Conservation (phyloP, 2,888 invertebrate genomes). For the Diplolepis rosae region DNA sequence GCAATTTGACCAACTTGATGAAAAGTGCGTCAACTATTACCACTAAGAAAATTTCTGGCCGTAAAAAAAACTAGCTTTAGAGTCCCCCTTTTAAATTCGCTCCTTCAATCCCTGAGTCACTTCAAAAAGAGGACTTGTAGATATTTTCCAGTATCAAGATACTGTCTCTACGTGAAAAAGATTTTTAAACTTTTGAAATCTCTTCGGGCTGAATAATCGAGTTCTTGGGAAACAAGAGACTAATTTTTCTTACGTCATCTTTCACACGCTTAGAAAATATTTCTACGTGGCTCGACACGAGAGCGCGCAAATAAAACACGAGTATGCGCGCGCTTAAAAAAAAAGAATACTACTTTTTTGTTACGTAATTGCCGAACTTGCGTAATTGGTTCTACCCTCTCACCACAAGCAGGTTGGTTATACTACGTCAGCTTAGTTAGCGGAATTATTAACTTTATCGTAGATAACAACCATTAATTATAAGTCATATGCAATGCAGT, state of each 20-base stretch:
- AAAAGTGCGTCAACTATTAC: conserved; percentile 65
- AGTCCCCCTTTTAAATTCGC: conserved; percentile 37
- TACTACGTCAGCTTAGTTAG: conserved; percentile 52
- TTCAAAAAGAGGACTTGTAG: conserved; percentile 10
- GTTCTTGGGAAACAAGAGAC: conserved; percentile 36
- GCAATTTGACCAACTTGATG: conserved; percentile 69
- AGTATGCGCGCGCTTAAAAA: conserved; percentile 45
- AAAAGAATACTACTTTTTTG: conserved; percentile 50
- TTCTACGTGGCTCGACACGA: conserved; percentile 38
- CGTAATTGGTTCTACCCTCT: conserved; percentile 70
- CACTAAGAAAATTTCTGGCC: conserved; percentile 42
- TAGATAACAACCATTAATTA: conserved; percentile 54
- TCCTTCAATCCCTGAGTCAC: conserved; percentile 40
- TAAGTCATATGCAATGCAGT: conserved; percentile 33
- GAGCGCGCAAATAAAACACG: conserved; percentile 27
- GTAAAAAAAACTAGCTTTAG: conserved; percentile 35
- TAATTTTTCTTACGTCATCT: conserved; percentile 28
- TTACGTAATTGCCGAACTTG: conserved; percentile 61
- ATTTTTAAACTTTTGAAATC: too few relatives aligned
- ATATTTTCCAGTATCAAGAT: neutral
- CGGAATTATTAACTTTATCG: conserved; percentile 52
- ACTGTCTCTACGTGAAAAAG: too few relatives aligned
- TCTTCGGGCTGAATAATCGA: conserved; percentile 27
- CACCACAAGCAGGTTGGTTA: conserved; percentile 69
- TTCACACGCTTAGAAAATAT: conserved; percentile 32